These are phyloP conservation scores for Drosophila anceps DNA, from an alignment of 2,888 invertebrate genomes.

Conservation along the genomic window DNA sequence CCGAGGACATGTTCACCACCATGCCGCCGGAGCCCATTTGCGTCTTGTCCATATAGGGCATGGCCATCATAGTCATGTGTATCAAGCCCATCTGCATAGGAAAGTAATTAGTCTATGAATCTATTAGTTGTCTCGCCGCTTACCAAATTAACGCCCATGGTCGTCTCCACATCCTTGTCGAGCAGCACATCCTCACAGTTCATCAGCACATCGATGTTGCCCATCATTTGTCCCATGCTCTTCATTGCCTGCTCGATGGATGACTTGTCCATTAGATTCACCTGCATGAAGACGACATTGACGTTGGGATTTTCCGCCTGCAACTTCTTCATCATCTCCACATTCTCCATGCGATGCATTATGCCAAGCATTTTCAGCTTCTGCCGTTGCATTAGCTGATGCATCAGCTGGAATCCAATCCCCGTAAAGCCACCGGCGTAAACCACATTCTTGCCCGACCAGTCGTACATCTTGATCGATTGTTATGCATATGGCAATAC, in stretches of 20 bases:
- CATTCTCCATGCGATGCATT: constrained; percentile 82
- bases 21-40: constrained; percentile 82
- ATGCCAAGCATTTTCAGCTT: constrained; percentile 78
- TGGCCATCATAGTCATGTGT: constrained; percentile 75
- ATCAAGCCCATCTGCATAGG: constrained; percentile 78
- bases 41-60: constrained; percentile 83
- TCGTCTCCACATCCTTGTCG: constrained; percentile 83
- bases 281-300: constrained; percentile 76
- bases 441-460: constrained; percentile 82
- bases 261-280: constrained; percentile 75
- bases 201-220: constrained; percentile 82
- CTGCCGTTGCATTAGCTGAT: constrained; percentile 78
- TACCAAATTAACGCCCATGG: constrained; percentile 83
- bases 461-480: constrained; percentile 75
- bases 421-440: constrained; percentile 81
- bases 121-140: background rate
- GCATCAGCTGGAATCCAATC: constrained; percentile 79
- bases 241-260: constrained; percentile 78
- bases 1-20: constrained; percentile 82
- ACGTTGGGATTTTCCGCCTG: constrained; percentile 72
- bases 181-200: constrained; percentile 82
- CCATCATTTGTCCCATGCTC: constrained; percentile 68
- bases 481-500: background rate
- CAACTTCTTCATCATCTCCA: constrained; percentile 80
- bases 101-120: background rate